These are phyloP conservation scores for Ophion slaviceki DNA, from an alignment of 2,888 invertebrate genomes.

Conservation along the genomic window DNA sequence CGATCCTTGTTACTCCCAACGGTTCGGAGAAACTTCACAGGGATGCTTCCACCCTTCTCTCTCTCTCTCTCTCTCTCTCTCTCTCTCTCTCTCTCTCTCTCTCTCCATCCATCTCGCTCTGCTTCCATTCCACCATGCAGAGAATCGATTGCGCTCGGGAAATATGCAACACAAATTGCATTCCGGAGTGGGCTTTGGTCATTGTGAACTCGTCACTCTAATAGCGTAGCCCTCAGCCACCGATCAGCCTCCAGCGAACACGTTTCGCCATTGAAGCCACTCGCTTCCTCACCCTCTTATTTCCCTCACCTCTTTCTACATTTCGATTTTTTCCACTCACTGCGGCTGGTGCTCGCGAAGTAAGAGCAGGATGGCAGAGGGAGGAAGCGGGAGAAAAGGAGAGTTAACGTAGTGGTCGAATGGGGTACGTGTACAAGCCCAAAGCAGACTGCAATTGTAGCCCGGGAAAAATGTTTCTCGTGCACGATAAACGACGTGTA, in stretches of 20 bases:
- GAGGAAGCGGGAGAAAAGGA: neutral
- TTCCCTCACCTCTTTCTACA: neutral
- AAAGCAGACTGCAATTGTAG: slow-evolving; percentile 31
- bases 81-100: slow-evolving; percentile 62
- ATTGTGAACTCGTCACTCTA: slow-evolving; percentile 69
- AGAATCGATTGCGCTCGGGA: slow-evolving; percentile 75
- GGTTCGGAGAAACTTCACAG: slow-evolving; percentile 35
- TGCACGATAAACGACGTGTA: slow-evolving; percentile 21
- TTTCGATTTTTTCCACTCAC: slow-evolving; percentile 13
- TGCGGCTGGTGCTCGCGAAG: neutral
- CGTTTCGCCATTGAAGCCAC: slow-evolving; percentile 43
- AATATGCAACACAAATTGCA: slow-evolving; percentile 80
- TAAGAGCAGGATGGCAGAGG: neutral
- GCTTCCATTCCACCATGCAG: slow-evolving; percentile 35
- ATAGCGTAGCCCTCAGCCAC: slow-evolving; percentile 60
- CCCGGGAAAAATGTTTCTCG: slow-evolving; percentile 42
- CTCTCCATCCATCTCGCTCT: slow-evolving; percentile 57
- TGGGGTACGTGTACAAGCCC: neutral
- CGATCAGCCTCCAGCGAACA: slow-evolving; percentile 51
- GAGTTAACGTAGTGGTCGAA: neutral
- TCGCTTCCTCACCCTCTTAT: slow-evolving; percentile 22
- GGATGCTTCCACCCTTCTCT: slow-evolving; percentile 4
- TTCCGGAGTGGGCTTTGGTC: slow-evolving; percentile 73
- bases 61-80: slow-evolving; percentile 60
- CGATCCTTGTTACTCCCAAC: slow-evolving; percentile 43